Evolutionary conservation across 2,113 vertebrate genomes (phyloP).

Genomic region (Zosterops pallidus): DNA sequence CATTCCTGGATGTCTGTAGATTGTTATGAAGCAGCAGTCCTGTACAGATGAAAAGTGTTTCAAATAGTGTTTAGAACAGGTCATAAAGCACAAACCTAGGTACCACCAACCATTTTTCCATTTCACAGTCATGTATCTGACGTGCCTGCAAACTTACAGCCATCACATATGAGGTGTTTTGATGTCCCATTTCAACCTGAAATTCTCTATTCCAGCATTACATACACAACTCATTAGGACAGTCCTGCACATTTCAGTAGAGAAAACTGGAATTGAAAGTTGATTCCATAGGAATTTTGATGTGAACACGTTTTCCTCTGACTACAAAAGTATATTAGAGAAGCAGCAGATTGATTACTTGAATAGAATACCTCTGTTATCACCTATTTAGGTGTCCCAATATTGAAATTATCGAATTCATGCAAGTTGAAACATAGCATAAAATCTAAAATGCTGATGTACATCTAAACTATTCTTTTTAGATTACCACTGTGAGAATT

Average conservation of each 20-base stretch:
- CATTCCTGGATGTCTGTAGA: background rate
- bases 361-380: background rate
- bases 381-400: background rate
- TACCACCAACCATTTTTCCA: background rate
- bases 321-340: background rate
- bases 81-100: background rate
- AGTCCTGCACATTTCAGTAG: background rate
- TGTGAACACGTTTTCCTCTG: background rate
- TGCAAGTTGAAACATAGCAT: rapidly evolving
- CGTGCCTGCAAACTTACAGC: background rate
- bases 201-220: background rate
- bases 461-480: background rate
- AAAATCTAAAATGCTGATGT: background rate
- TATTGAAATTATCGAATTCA: background rate
- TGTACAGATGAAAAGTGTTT: background rate
- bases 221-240: background rate
- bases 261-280: background rate
- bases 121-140: background rate
- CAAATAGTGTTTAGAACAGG: background rate
- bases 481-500: background rate
- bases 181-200: background rate
- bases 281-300: background rate
- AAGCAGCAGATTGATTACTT: background rate
- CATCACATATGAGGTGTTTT: rapidly evolving
- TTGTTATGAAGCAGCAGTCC: background rate